Conservation (phyloP, 92 coral and sea anemone species). For the Diadumene lineata region DNA sequence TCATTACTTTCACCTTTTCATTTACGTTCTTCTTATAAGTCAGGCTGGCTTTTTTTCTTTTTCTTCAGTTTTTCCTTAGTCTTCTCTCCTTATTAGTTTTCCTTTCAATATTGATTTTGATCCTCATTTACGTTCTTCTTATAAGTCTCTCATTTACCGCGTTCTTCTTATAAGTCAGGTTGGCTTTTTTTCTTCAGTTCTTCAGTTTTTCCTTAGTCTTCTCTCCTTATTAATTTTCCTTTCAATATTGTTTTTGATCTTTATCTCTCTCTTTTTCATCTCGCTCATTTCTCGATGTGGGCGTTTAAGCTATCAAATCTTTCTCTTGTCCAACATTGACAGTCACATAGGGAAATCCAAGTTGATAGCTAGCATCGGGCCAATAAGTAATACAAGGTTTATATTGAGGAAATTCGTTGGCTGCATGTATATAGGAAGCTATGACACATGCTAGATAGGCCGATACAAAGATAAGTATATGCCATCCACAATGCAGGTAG, state of each 20-base stretch:
- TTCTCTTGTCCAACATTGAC: constrained; percentile 41
- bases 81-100: not conserved
- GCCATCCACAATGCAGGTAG: constrained; percentile 97
- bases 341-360: constrained; percentile 85
- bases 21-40: too few relatives aligned
- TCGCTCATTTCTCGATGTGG: not conserved
- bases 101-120: not conserved
- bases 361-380: constrained; percentile 70
- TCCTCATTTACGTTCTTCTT: not conserved
- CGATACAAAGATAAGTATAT: constrained; percentile 86
- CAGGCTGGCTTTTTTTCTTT: not conserved
- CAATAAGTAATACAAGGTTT: constrained; percentile 75
- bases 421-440: constrained; percentile 81
- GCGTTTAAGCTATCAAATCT: constrained; percentile 37
- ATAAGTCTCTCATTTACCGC: not conserved
- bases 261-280: not conserved
- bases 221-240: not conserved
- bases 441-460: constrained; percentile 90
- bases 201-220: not conserved
- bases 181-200: not conserved
- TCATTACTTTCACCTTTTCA: too few relatives aligned
- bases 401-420: constrained; percentile 71
- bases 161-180: too few relatives aligned
- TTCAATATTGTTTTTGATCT: not conserved
- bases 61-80: not conserved